A percentile compares a stretch with the other conserved stretches of the same genome.
Conservation (phyloP, 2,797 vertebrate genomes). For the Hephaestus fuliginosus region DNA sequence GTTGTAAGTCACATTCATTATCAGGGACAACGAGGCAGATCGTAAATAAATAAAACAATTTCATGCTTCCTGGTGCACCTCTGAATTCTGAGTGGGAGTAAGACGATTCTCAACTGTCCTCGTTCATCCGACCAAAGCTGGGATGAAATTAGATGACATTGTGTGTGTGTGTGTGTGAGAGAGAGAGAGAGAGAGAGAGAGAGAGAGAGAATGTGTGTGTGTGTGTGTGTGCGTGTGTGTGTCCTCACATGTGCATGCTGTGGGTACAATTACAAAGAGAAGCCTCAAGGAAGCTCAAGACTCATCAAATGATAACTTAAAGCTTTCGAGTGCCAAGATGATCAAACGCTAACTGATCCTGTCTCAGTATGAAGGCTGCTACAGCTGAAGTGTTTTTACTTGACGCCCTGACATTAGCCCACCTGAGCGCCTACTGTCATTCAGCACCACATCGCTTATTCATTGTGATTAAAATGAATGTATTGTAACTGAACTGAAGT, state of each 20-base stretch:
- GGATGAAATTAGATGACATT: conserved; percentile 72
- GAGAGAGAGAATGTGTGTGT: conserved; percentile 5
- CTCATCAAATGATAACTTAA: conserved; percentile 56
- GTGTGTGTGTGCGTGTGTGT: conserved; percentile 22
- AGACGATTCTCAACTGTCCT: conserved; percentile 74
- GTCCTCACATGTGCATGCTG: conserved; percentile 22
- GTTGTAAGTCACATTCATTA: conserved; percentile 76
- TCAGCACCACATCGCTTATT: conserved; percentile 19
- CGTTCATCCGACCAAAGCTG: conserved; percentile 73
- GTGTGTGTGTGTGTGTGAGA: neutral
- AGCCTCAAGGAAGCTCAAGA: conserved; percentile 46
- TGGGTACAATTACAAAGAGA: conserved; percentile 53
- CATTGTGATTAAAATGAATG: conserved; percentile 34
- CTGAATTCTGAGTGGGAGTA: conserved; percentile 72
- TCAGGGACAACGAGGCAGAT: conserved; percentile 74
- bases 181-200: too few relatives aligned
- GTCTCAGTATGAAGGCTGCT: conserved; percentile 28
- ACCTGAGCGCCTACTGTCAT: conserved; percentile 31
- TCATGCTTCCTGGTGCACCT: conserved; percentile 78
- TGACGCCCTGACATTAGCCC: conserved; percentile 31
- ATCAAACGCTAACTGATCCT: conserved; percentile 58
- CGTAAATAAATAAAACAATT: conserved; percentile 85
- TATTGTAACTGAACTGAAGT: conserved; percentile 4
- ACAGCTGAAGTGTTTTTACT: conserved; percentile 31
- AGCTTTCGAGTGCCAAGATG: conserved; percentile 49